Evolutionary conservation across 2,113 vertebrate genomes (phyloP), one percentile per base, ranked within the genome.

Genomic region (Onychostoma macrolepis): DNA sequence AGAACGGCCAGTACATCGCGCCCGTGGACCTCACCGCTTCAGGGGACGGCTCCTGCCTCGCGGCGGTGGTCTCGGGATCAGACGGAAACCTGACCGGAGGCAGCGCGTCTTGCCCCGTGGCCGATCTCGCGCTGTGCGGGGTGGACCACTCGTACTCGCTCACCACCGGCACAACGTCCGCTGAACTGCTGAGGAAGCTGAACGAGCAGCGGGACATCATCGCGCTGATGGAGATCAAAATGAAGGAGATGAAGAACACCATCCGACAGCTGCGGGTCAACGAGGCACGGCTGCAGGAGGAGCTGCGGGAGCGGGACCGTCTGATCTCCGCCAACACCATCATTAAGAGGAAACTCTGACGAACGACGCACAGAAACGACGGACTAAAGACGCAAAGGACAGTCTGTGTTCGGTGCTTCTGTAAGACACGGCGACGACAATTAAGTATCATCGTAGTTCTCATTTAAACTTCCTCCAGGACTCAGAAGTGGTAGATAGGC

Each of bases 161-260:
- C 92, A 98, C 97, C 75, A 98, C 96, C 80, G 97, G 97, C 82
- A 99, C 98, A 90, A 99, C 98, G 56, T 97, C 97, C 3, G 95
- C 97, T 43, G 98, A 99, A 92, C 94, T 99, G 90, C 95, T 99
- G 92, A 94, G 97, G 69, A 99, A 99, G 86, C 95, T 99, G 87
- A 99, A 99, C 90, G 98, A 99, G 91, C 98, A 99, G 92, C 95
- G 97, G 90, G 98, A 99, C 93, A 99, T 99, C 94, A 97, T 99
- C 90, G 98, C 98, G 0, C 94, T 99, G 89, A 97, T 99, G 97
- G 97, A 99, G 94, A 97, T 99, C 87, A 99, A 99, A 93, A 99
- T 99, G 98, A 99, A 99, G 94, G 95, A 99, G 94, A 99, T 99
- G 98, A 98, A 99, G 90, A 97, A 96, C 90, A 99, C 96, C 93